phyloP scores from a whole-genome alignment of 2,888 invertebrate genomes.

The Heliconius sara region DNA sequence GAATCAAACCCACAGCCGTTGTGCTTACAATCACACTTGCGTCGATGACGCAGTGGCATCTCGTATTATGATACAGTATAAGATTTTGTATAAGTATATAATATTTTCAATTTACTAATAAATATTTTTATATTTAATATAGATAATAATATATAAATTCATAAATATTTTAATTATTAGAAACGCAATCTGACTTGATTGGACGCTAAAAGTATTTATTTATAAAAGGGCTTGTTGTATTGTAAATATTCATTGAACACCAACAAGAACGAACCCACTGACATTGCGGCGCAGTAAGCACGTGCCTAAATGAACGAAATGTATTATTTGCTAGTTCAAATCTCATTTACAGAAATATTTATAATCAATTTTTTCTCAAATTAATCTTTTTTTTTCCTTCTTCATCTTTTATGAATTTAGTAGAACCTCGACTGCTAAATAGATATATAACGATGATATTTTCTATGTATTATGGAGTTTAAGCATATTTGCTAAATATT shows the following conservation, averaged over 20 bases:
- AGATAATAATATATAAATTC: too few relatives aligned
- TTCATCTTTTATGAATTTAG: too few relatives aligned
- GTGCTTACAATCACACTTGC: too few relatives aligned
- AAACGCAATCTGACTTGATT: background rate
- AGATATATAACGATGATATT: background rate
- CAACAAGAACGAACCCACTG: background rate
- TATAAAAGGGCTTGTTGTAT: background rate
- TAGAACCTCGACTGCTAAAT: background rate
- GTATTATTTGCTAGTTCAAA: background rate
- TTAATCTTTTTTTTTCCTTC: fast-evolving
- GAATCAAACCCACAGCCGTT: too few relatives aligned
- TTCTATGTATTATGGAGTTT: background rate
- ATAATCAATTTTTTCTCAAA: background rate
- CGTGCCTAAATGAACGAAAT: background rate
- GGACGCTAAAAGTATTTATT: background rate
- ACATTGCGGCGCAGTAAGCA: background rate
- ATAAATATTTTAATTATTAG: too few relatives aligned
- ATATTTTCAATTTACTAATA: background rate
- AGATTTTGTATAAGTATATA: background rate
- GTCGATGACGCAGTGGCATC: too few relatives aligned
- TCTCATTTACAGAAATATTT: background rate
- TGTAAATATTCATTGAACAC: constrained; percentile 11
- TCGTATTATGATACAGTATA: background rate
- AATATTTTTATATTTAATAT: background rate
- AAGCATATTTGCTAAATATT: background rate